phyloP scores from a whole-genome alignment of 2,113 vertebrate species.

The Paedocypris sp. region DNA sequence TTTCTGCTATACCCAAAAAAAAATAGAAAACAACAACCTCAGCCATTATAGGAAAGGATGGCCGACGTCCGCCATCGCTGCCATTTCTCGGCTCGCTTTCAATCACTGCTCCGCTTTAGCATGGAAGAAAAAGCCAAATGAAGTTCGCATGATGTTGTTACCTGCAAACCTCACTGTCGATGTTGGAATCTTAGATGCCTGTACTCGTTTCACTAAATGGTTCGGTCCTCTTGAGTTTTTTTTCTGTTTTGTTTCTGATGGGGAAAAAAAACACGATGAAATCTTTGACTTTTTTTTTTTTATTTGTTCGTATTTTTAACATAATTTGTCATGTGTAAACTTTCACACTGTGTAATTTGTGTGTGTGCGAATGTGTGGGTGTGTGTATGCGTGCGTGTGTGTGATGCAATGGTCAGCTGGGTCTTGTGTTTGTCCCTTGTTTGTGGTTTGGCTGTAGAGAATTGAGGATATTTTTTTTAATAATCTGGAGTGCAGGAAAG shows the following conservation, averaged over 20 bases:
- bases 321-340: conserved; percentile 33
- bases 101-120: not conserved
- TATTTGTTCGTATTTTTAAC: conserved; percentile 27
- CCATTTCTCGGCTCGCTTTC: conserved; percentile 4
- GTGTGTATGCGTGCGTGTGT: not conserved
- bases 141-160: conserved; percentile 26
- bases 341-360: conserved; percentile 41
- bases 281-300: conserved; percentile 33
- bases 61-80: not conserved
- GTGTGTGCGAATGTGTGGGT: not conserved
- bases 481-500: conserved; percentile 37
- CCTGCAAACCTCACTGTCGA: conserved; percentile 36
- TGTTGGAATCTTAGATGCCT: not conserved
- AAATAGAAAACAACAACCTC: too few relatives aligned
- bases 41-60: not conserved
- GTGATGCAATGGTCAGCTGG: conserved; percentile 27
- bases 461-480: conserved; percentile 61
- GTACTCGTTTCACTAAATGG: not conserved
- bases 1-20: not conserved
- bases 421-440: conserved; percentile 51
- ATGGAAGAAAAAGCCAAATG: conserved; percentile 27
- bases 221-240: conserved; percentile 14
- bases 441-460: conserved; percentile 52
- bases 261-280: conserved; percentile 24
- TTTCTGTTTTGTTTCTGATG: not conserved